Base-by-base conservation (phyloP, 2,888 invertebrate genomes). In the Tipula confusa region DNA sequence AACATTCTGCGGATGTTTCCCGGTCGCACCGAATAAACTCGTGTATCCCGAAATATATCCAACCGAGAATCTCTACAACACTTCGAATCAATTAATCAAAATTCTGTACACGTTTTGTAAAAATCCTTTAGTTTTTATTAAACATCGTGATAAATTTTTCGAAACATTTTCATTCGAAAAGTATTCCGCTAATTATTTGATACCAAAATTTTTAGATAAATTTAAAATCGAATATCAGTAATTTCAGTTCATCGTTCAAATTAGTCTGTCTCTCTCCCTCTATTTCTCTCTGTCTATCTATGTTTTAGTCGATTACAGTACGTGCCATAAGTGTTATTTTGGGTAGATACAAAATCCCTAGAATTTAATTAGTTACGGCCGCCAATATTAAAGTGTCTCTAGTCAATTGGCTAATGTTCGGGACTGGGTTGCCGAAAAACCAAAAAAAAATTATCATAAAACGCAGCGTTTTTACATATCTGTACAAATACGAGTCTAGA, bases 11-110 rank as follows among this genome's bases (percentile, higher is more conserved):
- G 93, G 93, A n/a, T 94, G 94, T 87, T 92, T 92, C 87, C 94
- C 95, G 2, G 88, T 95, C 29, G 92, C 92, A 83, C 95, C 95
- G 5, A 93, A 93, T 85, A 89, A 90, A 85, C 89, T 95, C 2
- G 94, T 93, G 1, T 95, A 95, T 89, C 94, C 94, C 0, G 95
- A 95, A 90, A 91, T 95, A 84, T 95, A 93, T 89, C 93, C 91
- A 83, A 88, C 89, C 79, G 89, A 91, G 81, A 93, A 92, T 87
- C 89, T 93, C 2, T 94, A 93, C 87, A 90, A 91, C 82, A 91
- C 92, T 84, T 89, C 91, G 83, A 90, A 91, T 84, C 92, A 93
- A 84, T 89, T 94, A 43, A 90, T 91, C 83, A 90, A 91, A 86
- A 92, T 89, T 87, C 88, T 94, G 43, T 89, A 89, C 86, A 88